phyloP scores from a whole-genome alignment of 1,140 invertebrate genomes.

The Drosophila truncata region DNA sequence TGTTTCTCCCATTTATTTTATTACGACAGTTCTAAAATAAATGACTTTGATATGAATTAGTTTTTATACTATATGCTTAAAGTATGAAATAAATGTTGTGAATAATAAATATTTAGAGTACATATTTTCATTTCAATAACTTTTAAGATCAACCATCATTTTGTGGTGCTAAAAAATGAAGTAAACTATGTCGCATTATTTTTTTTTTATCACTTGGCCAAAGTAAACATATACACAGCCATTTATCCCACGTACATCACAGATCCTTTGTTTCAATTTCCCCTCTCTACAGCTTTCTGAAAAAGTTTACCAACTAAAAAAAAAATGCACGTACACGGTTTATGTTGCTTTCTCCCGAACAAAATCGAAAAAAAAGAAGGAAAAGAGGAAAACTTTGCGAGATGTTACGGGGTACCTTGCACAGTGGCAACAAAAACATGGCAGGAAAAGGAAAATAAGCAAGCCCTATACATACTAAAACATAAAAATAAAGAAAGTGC shows the following conservation, averaged over 20 bases:
- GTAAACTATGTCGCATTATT: slow-evolving; percentile 4
- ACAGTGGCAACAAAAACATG: slow-evolving; percentile 11
- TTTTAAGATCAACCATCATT: not conserved
- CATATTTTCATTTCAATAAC: not conserved
- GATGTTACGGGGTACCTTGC: slow-evolving; percentile 20
- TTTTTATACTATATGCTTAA: too few relatives aligned
- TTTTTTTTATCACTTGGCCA: not conserved
- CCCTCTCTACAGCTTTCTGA: too few relatives aligned
- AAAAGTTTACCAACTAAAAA: slow-evolving; percentile 31
- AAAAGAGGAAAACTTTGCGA: slow-evolving; percentile 26
- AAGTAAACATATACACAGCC: slow-evolving; percentile 11
- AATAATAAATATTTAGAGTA: not conserved
- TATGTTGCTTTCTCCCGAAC: slow-evolving; percentile 15
- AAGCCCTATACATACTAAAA: slow-evolving; percentile 47
- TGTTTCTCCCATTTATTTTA: not conserved
- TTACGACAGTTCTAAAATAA: not conserved
- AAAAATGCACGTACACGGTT: slow-evolving; percentile 35
- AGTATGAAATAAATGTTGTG: not conserved
- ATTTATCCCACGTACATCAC: slow-evolving; percentile 5
- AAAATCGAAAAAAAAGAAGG: slow-evolving; percentile 4
- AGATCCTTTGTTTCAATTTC: slow-evolving; percentile 23
- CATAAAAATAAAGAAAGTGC: slow-evolving; percentile 57
- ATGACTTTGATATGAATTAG: not conserved
- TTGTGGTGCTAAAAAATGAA: not conserved
- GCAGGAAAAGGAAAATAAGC: slow-evolving; percentile 26